Evolutionary conservation across 2,888 invertebrate genomes (phyloP).

Genomic region (Galerucella nymphaeae): DNA sequence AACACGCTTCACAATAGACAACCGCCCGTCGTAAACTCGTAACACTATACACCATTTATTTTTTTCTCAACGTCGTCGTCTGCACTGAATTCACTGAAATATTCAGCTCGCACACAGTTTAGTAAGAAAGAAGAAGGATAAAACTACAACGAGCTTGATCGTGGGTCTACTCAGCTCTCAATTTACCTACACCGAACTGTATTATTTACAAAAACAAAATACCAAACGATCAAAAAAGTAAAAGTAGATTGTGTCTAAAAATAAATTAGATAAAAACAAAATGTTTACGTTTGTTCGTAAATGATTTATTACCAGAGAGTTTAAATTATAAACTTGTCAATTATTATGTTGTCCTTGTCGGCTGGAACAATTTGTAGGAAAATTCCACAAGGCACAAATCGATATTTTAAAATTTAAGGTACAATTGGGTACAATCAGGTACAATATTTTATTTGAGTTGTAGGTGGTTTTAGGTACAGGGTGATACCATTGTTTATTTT

Average conservation of each 20-base stretch:
- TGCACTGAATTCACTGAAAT: background rate
- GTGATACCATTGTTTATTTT: too few relatives aligned
- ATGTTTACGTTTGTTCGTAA: background rate
- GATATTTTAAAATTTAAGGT: background rate
- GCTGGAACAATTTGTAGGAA: background rate
- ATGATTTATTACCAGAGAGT: background rate
- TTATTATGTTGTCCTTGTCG: background rate
- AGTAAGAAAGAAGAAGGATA: constrained; percentile 1
- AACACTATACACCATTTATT: constrained; percentile 50
- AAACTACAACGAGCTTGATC: background rate
- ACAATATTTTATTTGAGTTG: background rate
- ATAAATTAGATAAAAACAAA: constrained; percentile 10
- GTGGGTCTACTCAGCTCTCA: background rate
- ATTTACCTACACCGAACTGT: background rate
- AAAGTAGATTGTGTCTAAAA: constrained; percentile 7
- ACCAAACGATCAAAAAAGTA: constrained; percentile 5
- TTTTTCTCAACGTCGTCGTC: constrained; percentile 41
- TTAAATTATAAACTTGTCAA: background rate
- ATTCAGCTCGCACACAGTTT: constrained; percentile 10
- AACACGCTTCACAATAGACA: constrained; percentile 55
- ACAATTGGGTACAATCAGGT: too few relatives aligned
- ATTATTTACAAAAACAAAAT: constrained; percentile 16
- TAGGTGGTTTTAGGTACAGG: too few relatives aligned
- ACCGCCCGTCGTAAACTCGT: constrained; percentile 57
- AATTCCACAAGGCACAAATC: constrained; percentile 1